Percentiles rank a stretch among this genome's conserved stretches.
Conservation (phyloP, 2,888 invertebrate genomes). For the Rhogogaster chlorosoma region DNA sequence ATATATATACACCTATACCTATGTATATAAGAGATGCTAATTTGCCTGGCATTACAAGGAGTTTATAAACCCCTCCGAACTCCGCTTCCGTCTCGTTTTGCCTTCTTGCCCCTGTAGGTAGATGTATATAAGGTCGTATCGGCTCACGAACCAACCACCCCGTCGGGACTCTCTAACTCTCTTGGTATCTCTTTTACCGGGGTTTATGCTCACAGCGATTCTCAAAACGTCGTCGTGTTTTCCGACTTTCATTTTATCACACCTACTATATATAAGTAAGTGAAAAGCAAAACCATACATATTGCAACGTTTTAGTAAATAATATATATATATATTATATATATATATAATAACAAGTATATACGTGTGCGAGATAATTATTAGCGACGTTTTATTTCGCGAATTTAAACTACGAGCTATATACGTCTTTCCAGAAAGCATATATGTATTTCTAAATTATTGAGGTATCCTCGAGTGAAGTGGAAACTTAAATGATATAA, state of each 20-base stretch:
- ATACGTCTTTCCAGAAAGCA: too few species aligned
- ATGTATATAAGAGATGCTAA: constrained; percentile 59
- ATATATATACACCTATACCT: background rate
- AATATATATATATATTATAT: too few species aligned
- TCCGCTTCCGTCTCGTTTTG: background rate
- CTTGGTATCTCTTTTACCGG: background rate
- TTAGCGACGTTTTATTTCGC: too few species aligned
- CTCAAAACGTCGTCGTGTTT: constrained; percentile 27
- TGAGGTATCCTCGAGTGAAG: too few species aligned
- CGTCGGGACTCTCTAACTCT: constrained; percentile 39
- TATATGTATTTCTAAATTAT: too few species aligned
- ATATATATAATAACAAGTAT: too few species aligned
- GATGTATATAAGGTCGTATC: background rate
- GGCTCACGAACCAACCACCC: constrained; percentile 11
- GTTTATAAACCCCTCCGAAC: constrained; percentile 53
- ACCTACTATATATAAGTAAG: too few species aligned
- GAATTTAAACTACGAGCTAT: too few species aligned
- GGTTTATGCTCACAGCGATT: constrained; percentile 46
- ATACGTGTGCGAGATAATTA: too few species aligned
- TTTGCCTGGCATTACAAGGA: constrained; percentile 62
- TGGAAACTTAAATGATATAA: background rate
- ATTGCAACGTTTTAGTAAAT: too few species aligned
- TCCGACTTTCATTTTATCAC: too few species aligned
- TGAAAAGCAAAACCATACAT: too few species aligned
- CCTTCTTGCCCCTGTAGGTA: background rate